Conservation (phyloP, 2,113 vertebrate genomes). For the Anser brachyrhynchus region DNA sequence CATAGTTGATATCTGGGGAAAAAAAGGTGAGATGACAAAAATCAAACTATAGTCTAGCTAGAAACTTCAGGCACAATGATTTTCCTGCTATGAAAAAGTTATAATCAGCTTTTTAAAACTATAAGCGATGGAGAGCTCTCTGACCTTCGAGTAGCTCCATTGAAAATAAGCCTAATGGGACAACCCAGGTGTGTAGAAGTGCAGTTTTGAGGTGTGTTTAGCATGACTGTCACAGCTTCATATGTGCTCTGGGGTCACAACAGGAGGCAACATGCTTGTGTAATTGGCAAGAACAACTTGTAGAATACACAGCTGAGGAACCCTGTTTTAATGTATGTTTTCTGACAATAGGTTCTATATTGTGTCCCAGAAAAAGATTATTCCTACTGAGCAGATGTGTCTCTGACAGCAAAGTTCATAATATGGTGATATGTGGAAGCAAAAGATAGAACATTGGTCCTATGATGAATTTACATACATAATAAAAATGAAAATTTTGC, state of each 20-base stretch:
- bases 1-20: fast-evolving
- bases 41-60: not conserved
- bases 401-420: not conserved
- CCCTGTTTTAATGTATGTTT: fast-evolving
- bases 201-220: not conserved
- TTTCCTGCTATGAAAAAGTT: not conserved
- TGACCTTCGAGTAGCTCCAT: not conserved
- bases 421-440: not conserved
- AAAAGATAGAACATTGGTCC: not conserved
- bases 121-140: not conserved
- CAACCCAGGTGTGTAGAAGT: not conserved
- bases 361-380: not conserved
- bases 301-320: not conserved
- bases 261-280: not conserved
- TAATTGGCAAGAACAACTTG: not conserved
- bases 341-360: not conserved
- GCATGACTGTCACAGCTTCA: not conserved
- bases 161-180: not conserved
- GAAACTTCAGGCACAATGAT: not conserved
- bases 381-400: not conserved
- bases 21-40: not conserved
- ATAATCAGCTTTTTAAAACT: not conserved
- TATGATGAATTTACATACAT: not conserved
- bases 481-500: not conserved
- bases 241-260: not conserved